phyloP scores from a whole-genome alignment of 1,140 invertebrate species.

The Anastrepha obliqua region DNA sequence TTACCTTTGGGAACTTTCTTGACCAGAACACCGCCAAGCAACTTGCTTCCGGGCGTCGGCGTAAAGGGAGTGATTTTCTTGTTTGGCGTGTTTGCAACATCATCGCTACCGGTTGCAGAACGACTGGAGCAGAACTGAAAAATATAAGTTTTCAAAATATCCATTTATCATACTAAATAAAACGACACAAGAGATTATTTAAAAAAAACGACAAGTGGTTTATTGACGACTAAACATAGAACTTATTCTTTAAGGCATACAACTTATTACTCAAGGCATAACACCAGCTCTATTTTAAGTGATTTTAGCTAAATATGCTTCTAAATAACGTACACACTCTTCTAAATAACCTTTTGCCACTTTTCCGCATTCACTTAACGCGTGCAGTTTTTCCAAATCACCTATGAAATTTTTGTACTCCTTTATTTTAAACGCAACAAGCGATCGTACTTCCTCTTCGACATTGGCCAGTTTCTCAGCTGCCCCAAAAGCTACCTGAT shows the following conservation, averaged over 20 bases:
- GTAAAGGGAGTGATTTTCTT: slow-evolving; percentile 71
- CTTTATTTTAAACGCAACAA: slow-evolving; percentile 65
- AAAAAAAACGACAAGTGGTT: neutral
- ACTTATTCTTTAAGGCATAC: neutral
- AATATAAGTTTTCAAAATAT: slow-evolving; percentile 27
- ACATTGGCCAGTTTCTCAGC: slow-evolving; percentile 64
- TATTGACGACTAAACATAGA: neutral
- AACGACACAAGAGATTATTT: slow-evolving; percentile 1
- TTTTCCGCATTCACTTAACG: slow-evolving; percentile 63
- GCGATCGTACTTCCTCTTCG: slow-evolving; percentile 60
- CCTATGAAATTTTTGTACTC: slow-evolving; percentile 62
- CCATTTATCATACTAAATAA: neutral
- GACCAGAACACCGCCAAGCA: slow-evolving; percentile 69
- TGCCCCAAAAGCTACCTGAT: slow-evolving; percentile 71
- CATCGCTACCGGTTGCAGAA: slow-evolving; percentile 59
- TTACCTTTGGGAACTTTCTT: slow-evolving; percentile 71
- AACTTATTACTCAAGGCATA: neutral
- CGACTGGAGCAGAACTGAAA: slow-evolving; percentile 66
- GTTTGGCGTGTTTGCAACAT: slow-evolving; percentile 56
- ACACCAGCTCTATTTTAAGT: neutral
- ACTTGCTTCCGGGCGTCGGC: slow-evolving; percentile 68
- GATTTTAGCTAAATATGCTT: neutral
- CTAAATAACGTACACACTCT: slow-evolving; percentile 67
- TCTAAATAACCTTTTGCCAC: slow-evolving; percentile 63
- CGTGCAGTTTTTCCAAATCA: slow-evolving; percentile 60